Evolutionary conservation across 2,797 vertebrate genomes (phyloP), one percentile per base, ranked within the genome.

Genomic region (Austrolebias charrua): DNA sequence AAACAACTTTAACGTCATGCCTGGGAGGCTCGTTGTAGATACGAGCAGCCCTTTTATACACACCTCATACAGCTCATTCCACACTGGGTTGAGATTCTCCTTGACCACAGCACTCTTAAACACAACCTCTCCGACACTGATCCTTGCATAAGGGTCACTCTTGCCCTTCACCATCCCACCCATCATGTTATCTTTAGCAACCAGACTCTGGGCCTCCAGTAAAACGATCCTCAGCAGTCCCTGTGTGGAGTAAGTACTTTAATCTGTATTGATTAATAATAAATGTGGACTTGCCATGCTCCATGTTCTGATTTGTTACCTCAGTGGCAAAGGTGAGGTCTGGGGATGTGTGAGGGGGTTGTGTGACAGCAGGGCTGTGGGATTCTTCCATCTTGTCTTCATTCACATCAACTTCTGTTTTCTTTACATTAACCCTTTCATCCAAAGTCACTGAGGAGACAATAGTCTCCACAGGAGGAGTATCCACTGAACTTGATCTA

Each of bases 51-150:
- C 5, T 15, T 16, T 52, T 40, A 45, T 55, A 71, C 84, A 20
- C 56, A 96, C 96, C 95, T 96, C 94, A 64, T 95, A 96, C 90
- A 95, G 90, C 83, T 97, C 95, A 33, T 95, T 95, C 96, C 96
- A 98, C 49, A 86, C 89, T 1, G 96, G 95, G 80, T 92, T 94
- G 56, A 97, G 93, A 51, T 95, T 94, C 78, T 96, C 94, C 55
- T 95, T 94, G 63, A 97, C 69, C 44, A 97, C 95, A 0, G 78
- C 88, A 79, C 93, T 97, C 65, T 92, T 93, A 74, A 96, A 94
- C 5, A 52, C 75, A 31, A 52, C 64, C 1, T 89, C 92, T 18
- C 91, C 93, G 1, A 94, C 73, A 15, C 61, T 92, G 48, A 95
- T 88, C 59, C 93, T 93, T 33, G 92, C 92, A 0, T 99, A 99